Base-by-base conservation (phyloP, 2,888 invertebrate species). In the Polietes domitor region DNA sequence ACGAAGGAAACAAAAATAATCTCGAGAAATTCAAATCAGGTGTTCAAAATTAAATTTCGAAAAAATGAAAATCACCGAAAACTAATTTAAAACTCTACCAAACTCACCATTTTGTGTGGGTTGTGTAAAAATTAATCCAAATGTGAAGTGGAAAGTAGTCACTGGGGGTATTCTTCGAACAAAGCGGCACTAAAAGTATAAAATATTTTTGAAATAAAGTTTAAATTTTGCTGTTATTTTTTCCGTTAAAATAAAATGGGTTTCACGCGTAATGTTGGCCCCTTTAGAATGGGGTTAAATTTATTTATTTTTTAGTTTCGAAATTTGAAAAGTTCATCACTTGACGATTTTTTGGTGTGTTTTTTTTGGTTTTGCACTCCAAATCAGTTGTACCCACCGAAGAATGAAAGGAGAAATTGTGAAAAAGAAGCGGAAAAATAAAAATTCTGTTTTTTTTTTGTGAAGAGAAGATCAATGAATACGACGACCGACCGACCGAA, bases 61-160 rank as follows among this genome's bases (percentile, higher is more conserved):
- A 32, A 71, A 72, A 37, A 32, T n/a, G 43, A 55, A 43, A 41
- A 41, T 41, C n/a, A 41, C 9, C 41, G 41, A 41, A 47, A 37
- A 37, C 58, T 26, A n/a, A 32, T 63, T 28, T 5, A 50, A 15
- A 50, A 17, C 24, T 58, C 3, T 5, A 58, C 10, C 43, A 43
- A 58, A 85, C 87, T 88, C 41, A 88, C 89, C 88, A 88, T 88
- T 85, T 86, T 87, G 82, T 75, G 10, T 26, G 26, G 50, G 21
- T 70, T 47, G 12, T 47, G 5, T n/a, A n/a, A n/a, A 75, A 74
- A 65, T 72, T 86, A 84, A 84, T 86, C 85, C 84, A 47, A 81
- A 71, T 32, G 12, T 71, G n/a, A 68, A 32, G 4, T 70, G 26
- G 32, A 61, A n/a, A n/a, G 28, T 17, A 9, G 37, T 37, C 12